phyloP scores from a whole-genome alignment of 2,797 vertebrate genomes.

The Melanotaenia trifasciata region DNA sequence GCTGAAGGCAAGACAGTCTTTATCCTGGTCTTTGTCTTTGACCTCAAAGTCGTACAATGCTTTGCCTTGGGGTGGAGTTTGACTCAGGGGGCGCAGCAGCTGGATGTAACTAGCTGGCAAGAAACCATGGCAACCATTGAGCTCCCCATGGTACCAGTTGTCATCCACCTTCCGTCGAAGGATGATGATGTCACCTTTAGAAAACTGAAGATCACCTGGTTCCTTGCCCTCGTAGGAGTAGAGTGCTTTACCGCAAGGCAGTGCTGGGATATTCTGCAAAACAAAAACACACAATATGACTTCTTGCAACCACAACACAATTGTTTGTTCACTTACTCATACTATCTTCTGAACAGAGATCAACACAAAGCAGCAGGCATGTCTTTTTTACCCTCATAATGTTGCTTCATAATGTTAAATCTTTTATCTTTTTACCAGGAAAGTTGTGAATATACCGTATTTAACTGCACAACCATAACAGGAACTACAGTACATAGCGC shows the following conservation, averaged over 20 bases:
- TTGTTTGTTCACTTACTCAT: neutral
- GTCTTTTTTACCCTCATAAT: neutral
- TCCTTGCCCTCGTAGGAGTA: slow-evolving; percentile 98
- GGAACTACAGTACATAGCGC: neutral
- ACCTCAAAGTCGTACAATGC: slow-evolving; percentile 98
- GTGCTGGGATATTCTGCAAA: slow-evolving; percentile 89
- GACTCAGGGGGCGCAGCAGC: slow-evolving; percentile 91
- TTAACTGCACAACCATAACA: neutral
- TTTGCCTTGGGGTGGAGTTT: slow-evolving; percentile 94
- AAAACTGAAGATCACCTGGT: slow-evolving; percentile 95
- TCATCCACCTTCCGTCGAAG: slow-evolving; percentile 94
- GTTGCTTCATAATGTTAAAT: neutral
- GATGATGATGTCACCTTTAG: slow-evolving; percentile 96
- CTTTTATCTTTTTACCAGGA: neutral
- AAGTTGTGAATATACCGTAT: neutral
- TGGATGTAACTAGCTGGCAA: slow-evolving; percentile 96
- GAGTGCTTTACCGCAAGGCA: slow-evolving; percentile 95
- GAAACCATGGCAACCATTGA: slow-evolving; percentile 94
- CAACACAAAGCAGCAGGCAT: slow-evolving; percentile 8
- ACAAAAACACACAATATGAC: slow-evolving; percentile 9
- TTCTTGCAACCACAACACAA: neutral
- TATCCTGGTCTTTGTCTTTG: slow-evolving; percentile 98
- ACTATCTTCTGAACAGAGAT: neutral
- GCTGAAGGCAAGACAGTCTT: slow-evolving; percentile 96
- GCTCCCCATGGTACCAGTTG: slow-evolving; percentile 97